phyloP scores from a whole-genome alignment of 2,888 invertebrate species.

The Dryocosmus kuriphilus region DNA sequence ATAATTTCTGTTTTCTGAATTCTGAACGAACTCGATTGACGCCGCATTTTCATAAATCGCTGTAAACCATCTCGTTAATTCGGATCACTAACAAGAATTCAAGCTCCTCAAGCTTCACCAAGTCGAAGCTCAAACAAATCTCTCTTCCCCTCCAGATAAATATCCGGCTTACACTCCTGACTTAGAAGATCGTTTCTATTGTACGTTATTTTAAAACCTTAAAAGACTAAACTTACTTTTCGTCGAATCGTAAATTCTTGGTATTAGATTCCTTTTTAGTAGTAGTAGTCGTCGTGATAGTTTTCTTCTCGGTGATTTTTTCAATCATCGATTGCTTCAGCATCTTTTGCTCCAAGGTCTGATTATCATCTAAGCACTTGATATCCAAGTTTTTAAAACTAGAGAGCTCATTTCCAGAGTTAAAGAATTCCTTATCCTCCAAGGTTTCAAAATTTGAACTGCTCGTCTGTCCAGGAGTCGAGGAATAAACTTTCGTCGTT shows the following conservation, averaged over 20 bases:
- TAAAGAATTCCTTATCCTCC: constrained; percentile 78
- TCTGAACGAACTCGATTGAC: neutral
- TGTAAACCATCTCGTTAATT: neutral
- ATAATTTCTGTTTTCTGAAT: neutral
- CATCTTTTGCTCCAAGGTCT: constrained; percentile 82
- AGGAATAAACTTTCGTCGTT: constrained; percentile 81
- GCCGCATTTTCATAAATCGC: neutral
- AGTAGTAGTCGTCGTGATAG: constrained; percentile 83
- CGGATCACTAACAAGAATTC: neutral
- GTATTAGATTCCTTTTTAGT: constrained; percentile 81
- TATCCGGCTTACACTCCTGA: neutral
- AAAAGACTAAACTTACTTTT: constrained; percentile 58
- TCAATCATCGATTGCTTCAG: constrained; percentile 85
- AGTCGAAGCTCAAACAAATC: neutral
- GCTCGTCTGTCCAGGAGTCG: constrained; percentile 80
- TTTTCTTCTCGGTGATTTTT: constrained; percentile 84
- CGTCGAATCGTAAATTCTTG: constrained; percentile 76
- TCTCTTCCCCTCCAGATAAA: constrained; percentile 18
- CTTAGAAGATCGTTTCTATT: constrained; percentile 25
- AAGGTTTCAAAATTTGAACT: constrained; percentile 79
- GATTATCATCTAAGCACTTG: constrained; percentile 68
- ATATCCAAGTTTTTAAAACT: constrained; percentile 72
- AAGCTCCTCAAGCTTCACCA: neutral
- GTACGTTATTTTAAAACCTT: constrained; percentile 40
- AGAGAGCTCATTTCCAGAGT: constrained; percentile 79